phyloP scores from a whole-genome alignment of 2,888 invertebrate genomes.

The Tiliacea citrago region DNA sequence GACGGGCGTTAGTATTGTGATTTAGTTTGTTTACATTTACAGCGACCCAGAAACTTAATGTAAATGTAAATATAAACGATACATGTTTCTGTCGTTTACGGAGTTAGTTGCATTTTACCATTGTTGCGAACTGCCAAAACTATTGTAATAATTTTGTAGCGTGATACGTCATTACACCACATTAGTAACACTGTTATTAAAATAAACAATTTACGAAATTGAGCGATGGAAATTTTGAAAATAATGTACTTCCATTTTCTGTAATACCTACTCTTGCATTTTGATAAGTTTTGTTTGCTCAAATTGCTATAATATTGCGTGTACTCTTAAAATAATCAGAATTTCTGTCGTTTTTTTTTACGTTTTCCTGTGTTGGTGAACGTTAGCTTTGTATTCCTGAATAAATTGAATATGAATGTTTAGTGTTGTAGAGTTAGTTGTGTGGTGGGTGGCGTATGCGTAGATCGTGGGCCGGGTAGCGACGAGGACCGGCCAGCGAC shows the following conservation, averaged over 20 bases:
- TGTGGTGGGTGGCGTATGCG: constrained; percentile 68
- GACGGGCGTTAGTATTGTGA: constrained; percentile 71
- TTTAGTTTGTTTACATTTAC: constrained; percentile 73
- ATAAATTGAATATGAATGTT: constrained; percentile 24
- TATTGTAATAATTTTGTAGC: constrained; percentile 88
- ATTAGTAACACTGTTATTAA: constrained; percentile 39
- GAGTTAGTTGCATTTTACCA: constrained; percentile 89
- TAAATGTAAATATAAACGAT: constrained; percentile 83
- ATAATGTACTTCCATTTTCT: constrained; percentile 8
- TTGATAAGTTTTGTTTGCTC: constrained; percentile 53
- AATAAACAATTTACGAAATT: neutral
- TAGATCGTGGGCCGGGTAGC: constrained; percentile 76
- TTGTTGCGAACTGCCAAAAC: constrained; percentile 90
- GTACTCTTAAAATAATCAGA: neutral
- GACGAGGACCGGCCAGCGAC: constrained; percentile 75
- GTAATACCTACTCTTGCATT: constrained; percentile 12
- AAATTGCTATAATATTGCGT: constrained; percentile 34
- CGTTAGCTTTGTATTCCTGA: constrained; percentile 7
- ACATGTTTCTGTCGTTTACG: constrained; percentile 82
- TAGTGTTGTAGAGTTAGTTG: constrained; percentile 44
- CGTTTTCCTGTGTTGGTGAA: constrained; percentile 31
- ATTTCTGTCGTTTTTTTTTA: constrained; percentile 34
- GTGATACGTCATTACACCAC: constrained; percentile 70
- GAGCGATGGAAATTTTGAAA: constrained; percentile 33
- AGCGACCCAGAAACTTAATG: constrained; percentile 73